phyloP scores from a whole-genome alignment of 2,797 vertebrate species.

The Protonibea diacanthus region DNA sequence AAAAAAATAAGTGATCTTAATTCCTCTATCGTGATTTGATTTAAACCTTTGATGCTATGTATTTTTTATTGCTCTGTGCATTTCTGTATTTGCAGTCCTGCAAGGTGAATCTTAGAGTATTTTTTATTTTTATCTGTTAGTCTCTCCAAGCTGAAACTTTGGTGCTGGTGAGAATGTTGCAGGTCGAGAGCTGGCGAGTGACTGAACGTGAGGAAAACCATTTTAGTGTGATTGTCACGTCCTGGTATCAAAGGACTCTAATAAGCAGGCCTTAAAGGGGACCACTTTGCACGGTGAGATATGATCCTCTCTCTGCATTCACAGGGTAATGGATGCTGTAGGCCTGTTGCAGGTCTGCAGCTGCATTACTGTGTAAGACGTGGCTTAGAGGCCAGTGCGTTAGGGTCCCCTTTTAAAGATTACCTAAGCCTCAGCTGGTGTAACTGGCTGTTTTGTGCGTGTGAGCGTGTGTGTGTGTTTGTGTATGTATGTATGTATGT shows the following conservation, averaged over 20 bases:
- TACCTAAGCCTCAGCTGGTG: slow-evolving; percentile 68
- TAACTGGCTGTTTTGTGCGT: slow-evolving; percentile 56
- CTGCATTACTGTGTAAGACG: slow-evolving; percentile 47
- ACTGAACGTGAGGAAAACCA: slow-evolving; percentile 53
- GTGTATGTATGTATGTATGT: slow-evolving; percentile 45
- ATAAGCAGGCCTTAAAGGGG: slow-evolving; percentile 69
- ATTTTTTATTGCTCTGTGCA: slow-evolving; percentile 86
- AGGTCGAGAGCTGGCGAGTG: slow-evolving; percentile 45
- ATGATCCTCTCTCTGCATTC: slow-evolving; percentile 41
- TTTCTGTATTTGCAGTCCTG: slow-evolving; percentile 87
- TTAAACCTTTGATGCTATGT: slow-evolving; percentile 83
- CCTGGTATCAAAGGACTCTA: slow-evolving; percentile 76
- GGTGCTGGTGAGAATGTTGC: slow-evolving; percentile 79
- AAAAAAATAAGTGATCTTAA: slow-evolving; percentile 85
- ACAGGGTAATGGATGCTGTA: slow-evolving; percentile 22
- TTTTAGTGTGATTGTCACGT: slow-evolving; percentile 69
- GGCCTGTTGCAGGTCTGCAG: slow-evolving; percentile 54
- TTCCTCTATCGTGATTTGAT: slow-evolving; percentile 84
- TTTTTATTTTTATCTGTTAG: slow-evolving; percentile 80
- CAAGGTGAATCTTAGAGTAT: slow-evolving; percentile 83
- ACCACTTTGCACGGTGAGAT: slow-evolving; percentile 52
- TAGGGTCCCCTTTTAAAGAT: slow-evolving; percentile 63
- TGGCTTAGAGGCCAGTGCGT: slow-evolving; percentile 45
- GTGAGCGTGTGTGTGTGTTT: slow-evolving; percentile 36
- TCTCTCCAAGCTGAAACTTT: slow-evolving; percentile 75